These are phyloP conservation scores for Troides helena DNA, from an alignment of 2,888 invertebrate species.

Conservation along the genomic window DNA sequence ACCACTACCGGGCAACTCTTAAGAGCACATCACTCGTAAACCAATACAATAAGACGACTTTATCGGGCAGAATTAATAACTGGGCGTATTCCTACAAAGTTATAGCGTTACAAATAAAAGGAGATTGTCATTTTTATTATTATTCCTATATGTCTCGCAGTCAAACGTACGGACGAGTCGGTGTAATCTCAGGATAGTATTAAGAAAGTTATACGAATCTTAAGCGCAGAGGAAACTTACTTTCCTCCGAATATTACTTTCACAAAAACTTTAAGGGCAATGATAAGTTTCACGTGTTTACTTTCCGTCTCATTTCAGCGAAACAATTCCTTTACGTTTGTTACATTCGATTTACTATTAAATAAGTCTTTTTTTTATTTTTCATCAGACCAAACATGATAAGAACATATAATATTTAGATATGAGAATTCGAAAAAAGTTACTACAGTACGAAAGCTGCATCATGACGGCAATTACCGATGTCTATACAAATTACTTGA, in stretches of 20 bases:
- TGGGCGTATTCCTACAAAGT: slow-evolving; percentile 62
- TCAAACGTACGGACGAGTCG: slow-evolving; percentile 60
- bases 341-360: slow-evolving; percentile 34
- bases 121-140: slow-evolving; percentile 71
- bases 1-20: slow-evolving; percentile 32
- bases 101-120: slow-evolving; percentile 69
- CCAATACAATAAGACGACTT: slow-evolving; percentile 53
- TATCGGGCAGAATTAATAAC: slow-evolving; percentile 76
- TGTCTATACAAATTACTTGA: too few relatives aligned
- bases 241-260: slow-evolving; percentile 67
- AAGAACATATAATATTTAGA: too few relatives aligned
- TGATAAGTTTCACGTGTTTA: slow-evolving; percentile 60
- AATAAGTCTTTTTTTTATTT: not conserved
- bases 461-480: too few relatives aligned
- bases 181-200: slow-evolving; percentile 70
- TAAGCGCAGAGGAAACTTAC: slow-evolving; percentile 61
- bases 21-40: slow-evolving; percentile 38
- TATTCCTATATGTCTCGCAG: slow-evolving; percentile 58
- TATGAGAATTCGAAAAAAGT: too few relatives aligned
- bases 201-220: slow-evolving; percentile 75
- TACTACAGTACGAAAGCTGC: too few relatives aligned
- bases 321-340: slow-evolving; percentile 34
- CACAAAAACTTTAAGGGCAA: slow-evolving; percentile 61
- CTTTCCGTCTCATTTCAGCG: slow-evolving; percentile 30
- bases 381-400: not conserved